Conservation (phyloP, 1,140 invertebrate species). For the Phenacoccus solenopsis region DNA sequence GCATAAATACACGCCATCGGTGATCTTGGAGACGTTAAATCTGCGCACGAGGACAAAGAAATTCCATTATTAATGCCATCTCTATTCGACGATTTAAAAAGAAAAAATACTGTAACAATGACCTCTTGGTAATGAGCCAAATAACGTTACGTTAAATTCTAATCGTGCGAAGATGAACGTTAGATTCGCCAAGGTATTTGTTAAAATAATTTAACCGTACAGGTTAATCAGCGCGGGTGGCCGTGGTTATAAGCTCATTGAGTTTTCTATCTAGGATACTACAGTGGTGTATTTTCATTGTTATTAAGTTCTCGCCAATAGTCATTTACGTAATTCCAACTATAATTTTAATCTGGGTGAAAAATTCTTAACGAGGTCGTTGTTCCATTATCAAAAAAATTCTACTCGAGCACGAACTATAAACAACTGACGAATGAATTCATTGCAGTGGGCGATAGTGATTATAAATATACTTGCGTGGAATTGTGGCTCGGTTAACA, state of each 20-base stretch:
- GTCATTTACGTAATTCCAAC: background rate
- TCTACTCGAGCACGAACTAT: background rate
- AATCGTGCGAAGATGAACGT: no score
- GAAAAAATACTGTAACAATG: background rate
- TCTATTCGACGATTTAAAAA: background rate
- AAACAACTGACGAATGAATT: no score
- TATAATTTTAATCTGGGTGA: background rate
- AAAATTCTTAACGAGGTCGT: background rate
- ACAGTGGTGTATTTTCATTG: background rate
- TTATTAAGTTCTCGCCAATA: background rate
- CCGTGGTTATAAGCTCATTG: background rate
- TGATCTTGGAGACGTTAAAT: background rate
- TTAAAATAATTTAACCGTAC: background rate
- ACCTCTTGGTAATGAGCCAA: constrained; percentile 4
- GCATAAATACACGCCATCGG: background rate
- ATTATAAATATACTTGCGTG: no score
- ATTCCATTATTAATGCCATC: background rate
- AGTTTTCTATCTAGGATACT: background rate
- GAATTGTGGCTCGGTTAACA: no score
- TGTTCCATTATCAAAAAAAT: background rate
- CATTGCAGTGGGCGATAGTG: background rate
- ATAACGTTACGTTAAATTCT: background rate
- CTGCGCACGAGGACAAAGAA: background rate
- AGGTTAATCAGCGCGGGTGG: no score
- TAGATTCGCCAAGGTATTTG: background rate